These are phyloP conservation scores for Akabosia matsudoensis DNA, from an alignment of 1,140 invertebrate genomes.

Conservation along the genomic window DNA sequence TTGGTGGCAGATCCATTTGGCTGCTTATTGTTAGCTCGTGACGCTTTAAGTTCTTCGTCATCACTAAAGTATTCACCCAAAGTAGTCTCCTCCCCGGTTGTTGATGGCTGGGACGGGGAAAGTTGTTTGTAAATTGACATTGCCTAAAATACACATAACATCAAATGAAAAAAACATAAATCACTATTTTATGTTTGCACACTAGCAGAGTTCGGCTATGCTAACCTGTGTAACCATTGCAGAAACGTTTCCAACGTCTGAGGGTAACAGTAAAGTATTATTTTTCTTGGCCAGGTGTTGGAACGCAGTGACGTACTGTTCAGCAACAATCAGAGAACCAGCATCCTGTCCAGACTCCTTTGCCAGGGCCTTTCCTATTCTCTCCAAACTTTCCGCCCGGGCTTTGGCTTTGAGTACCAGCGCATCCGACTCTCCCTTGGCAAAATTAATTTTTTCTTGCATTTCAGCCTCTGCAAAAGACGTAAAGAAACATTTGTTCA, in stretches of 20 bases:
- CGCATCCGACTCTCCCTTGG: conserved; percentile 80
- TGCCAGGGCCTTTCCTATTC: conserved; percentile 68
- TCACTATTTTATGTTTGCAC: not conserved
- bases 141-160: too few species aligned
- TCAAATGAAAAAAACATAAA: conserved; percentile 25
- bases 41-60: conserved; percentile 31
- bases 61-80: conserved; percentile 41
- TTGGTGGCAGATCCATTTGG: not conserved
- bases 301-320: conserved; percentile 93
- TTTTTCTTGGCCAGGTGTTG: conserved; percentile 85
- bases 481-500: conserved; percentile 30
- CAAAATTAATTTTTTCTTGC: conserved; percentile 83
- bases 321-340: conserved; percentile 85
- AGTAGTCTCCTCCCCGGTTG: not conserved
- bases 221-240: conserved; percentile 78
- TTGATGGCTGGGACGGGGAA: conserved; percentile 2
- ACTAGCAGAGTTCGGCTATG: conserved; percentile 5
- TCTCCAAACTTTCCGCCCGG: conserved; percentile 69
- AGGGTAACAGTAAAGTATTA: conserved; percentile 91
- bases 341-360: conserved; percentile 72
- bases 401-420: conserved; percentile 81
- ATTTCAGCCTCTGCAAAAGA: conserved; percentile 73
- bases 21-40: not conserved
- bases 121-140: conserved; percentile 46
- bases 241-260: conserved; percentile 82